Base-by-base conservation (phyloP, 2,888 invertebrate species). In the Troides oblongomaculatus region DNA sequence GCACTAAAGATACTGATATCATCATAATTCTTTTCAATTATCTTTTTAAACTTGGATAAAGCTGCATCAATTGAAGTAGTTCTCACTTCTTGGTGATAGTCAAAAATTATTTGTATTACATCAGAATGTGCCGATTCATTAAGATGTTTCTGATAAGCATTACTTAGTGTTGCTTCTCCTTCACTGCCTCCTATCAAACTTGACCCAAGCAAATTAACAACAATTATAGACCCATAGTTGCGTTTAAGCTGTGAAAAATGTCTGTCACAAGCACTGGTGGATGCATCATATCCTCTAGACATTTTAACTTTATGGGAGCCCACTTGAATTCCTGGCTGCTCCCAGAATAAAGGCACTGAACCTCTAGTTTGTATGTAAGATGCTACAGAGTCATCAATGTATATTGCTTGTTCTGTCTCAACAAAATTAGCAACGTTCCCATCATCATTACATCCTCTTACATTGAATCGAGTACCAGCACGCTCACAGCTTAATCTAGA, bases 401-500 rank as follows among this genome's bases (percentile, higher is more conserved):
- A 97, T 77, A 98, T 96, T 21, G 98, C 97, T 93, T 99, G 99
- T 90, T 99, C 99, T 0, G 99, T 99, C 94, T 99, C 99, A 43
- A 99, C 99, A 94, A 99, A 99, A 93, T 99, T 99, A 1, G 99
- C 99, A 21, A 99, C 99, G 93, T 99, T 97, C 0, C 99, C 99
- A 85, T 99, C 98, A 91, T 99, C 99, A 89, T 99, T 99, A 74
- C 97, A 97, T n/a, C 99, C 99, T 75, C 99, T 94, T 0, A 99
- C 99, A 93, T 99, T 99, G 85, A 99, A 99, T 76, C 96, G 94
- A 36, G 99, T 99, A 43, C 99, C 99, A 68, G 99, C 99, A 77
- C 99, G 94, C 90, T 99, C 99, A 90, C 98, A 99, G 84, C 99
- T 99, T 46, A 99, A 94, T 72, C 99, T 94, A 1, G 99, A 99